These are phyloP conservation scores for Oreocharis arfaki DNA, from an alignment of 2,113 vertebrate species.

Conservation along the genomic window DNA sequence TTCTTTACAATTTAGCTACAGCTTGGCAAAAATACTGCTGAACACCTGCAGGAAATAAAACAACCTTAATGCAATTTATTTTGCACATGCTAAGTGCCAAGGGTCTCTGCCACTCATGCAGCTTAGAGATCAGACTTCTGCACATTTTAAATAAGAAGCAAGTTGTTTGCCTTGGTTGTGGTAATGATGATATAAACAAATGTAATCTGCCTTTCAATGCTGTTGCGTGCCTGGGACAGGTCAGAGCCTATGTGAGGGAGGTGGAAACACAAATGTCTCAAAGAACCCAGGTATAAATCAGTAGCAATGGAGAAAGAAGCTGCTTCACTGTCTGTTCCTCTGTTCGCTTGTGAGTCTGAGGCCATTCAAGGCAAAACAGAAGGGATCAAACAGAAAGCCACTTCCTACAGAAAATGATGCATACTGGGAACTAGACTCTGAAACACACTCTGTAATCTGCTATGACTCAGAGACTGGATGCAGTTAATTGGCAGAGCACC, in stretches of 20 bases:
- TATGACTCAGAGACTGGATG: not conserved
- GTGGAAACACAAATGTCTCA: not conserved
- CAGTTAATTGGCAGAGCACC: not conserved
- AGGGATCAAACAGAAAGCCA: not conserved
- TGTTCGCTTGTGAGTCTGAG: not conserved
- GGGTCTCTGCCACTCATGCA: slow-evolving; percentile 38
- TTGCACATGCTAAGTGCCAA: slow-evolving; percentile 22
- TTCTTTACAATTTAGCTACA: slow-evolving; percentile 56
- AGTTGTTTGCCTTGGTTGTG: slow-evolving; percentile 38
- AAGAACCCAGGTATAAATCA: not conserved
- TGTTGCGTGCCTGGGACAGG: not conserved
- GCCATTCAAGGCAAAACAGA: not conserved
- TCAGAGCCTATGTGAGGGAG: not conserved
- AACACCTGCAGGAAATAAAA: slow-evolving; percentile 57
- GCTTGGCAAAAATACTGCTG: slow-evolving; percentile 50
- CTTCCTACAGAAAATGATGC: not conserved
- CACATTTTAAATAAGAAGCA: slow-evolving; percentile 54
- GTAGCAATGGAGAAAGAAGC: not conserved
- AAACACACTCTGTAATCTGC: not conserved
- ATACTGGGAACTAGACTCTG: not conserved
- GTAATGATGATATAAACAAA: slow-evolving; percentile 12
- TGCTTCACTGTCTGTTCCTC: not conserved
- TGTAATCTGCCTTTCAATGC: not conserved
- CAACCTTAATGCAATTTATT: slow-evolving; percentile 53
- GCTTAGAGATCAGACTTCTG: slow-evolving; percentile 33